Percentiles rank a stretch among this genome's conserved stretches.
Conservation (phyloP, 2,113 vertebrate genomes). For the Silurus glanis region DNA sequence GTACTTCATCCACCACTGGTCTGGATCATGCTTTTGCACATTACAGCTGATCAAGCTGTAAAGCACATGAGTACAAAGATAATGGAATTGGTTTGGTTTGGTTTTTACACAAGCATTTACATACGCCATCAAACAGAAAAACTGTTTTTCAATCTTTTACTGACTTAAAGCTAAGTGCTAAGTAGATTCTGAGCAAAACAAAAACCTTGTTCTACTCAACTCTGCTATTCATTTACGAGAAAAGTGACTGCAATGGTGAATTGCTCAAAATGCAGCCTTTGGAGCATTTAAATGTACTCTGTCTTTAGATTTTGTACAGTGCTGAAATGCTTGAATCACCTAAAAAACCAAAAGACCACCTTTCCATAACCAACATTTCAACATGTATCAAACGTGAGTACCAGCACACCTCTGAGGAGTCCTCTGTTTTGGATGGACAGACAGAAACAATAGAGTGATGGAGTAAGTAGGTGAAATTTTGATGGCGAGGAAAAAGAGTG, state of each 20-base stretch:
- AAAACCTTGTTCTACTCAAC: neutral
- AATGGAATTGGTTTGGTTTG: neutral
- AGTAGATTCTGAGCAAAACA: neutral
- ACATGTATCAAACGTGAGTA: neutral
- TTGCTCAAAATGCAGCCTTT: neutral
- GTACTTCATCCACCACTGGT: too few relatives aligned
- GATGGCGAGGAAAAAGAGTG: slow-evolving; percentile 43
- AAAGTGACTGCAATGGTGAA: too few relatives aligned
- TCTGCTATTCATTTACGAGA: neutral
- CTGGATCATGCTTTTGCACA: neutral
- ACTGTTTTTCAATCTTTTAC: too few relatives aligned
- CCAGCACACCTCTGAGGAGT: neutral
- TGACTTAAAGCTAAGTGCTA: neutral
- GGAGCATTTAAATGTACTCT: neutral
- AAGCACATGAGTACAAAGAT: neutral
- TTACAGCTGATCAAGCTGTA: neutral
- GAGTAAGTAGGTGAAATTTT: slow-evolving; percentile 27
- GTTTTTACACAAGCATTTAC: neutral
- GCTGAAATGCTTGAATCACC: neutral
- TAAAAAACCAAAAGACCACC: neutral
- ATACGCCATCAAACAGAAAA: neutral
- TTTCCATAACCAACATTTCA: neutral
- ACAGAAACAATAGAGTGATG: neutral
- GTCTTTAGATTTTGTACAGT: neutral
- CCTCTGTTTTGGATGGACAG: neutral